Evolutionary conservation across 2,797 vertebrate species (phyloP), one percentile per base, ranked within the genome.

Genomic region (Sebastes oblongus): DNA sequence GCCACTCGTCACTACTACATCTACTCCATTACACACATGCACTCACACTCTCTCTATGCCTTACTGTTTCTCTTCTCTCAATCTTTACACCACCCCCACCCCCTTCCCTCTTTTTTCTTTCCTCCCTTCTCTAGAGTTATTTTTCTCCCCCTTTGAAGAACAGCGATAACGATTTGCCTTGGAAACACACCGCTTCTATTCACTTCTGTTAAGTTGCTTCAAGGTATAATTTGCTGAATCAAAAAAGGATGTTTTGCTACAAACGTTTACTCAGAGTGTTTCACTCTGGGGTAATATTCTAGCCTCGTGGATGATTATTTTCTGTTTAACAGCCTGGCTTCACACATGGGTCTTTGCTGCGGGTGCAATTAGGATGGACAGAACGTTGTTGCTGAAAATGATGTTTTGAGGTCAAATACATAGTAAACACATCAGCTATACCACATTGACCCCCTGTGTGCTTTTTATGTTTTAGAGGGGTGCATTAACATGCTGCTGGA

Each of bases 151-250:
- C 82, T 90, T 89, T 92, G 86, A 91, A 90, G 81, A 92, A 79
- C 75, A 58, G 73, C 8, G 77, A 89, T 88, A 89, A 90, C 39
- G 46, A 87, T 91, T 90, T 91, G 86, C 82, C 77, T 88, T 54
- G 60, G 70, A 92, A 92, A 88, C 67, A 65, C 72, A 83, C 73
- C 77, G 50, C 78, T 87, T 82, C 73, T 77, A 22, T 88, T 84
- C 77, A 81, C 65, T 77, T 67, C 66, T 81, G 80, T 79, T 84
- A 72, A 89, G 75, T 83, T 80, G 80, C 89, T 91, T 83, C 61
- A 62, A 93, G 87, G 85, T 85, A 83, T 90, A 82, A 92, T 89
- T 90, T 90, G 59, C 79, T 29, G 66, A 89, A 84, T 84, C 72
- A 85, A 84, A 92, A 86, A 80, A 69, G 62, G 71, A 78, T 85